Evolutionary conservation across 2,888 invertebrate genomes (phyloP).

Genomic region (Coleophora deauratella): DNA sequence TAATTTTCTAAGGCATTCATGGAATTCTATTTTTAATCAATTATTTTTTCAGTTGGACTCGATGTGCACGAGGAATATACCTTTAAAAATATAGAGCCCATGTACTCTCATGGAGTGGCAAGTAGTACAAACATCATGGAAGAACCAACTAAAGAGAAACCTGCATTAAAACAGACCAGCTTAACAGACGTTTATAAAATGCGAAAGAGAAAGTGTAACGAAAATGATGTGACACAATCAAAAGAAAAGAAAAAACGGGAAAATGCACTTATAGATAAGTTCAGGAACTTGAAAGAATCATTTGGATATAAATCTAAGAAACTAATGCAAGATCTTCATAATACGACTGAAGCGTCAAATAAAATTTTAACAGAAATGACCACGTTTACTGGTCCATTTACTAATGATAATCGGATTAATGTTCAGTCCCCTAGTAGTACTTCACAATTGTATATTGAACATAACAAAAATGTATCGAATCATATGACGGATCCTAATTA

Average conservation of each 20-base stretch:
- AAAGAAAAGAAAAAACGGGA: constrained; percentile 57
- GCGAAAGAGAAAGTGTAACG: constrained; percentile 42
- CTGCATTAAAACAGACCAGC: constrained; percentile 25
- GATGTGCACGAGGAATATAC: constrained; percentile 53
- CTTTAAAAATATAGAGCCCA: constrained; percentile 35
- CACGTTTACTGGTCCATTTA: too few species aligned
- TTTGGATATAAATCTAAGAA: constrained; percentile 35
- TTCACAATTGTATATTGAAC: too few species aligned
- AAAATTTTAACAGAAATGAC: constrained; percentile 18
- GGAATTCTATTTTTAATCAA: too few species aligned
- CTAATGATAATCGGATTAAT: too few species aligned
- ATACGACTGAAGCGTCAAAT: constrained; percentile 22
- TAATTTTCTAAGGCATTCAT: too few species aligned
- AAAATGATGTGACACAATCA: constrained; percentile 26
- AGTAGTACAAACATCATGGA: constrained; percentile 1
- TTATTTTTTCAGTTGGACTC: constrained; percentile 73
- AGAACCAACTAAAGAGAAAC: constrained; percentile 7
- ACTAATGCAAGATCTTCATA: constrained; percentile 25
- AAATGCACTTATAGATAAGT: constrained; percentile 36
- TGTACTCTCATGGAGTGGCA: constrained; percentile 5
- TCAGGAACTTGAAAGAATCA: constrained; percentile 41
- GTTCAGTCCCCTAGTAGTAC: too few species aligned
- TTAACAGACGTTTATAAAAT: constrained; percentile 39
- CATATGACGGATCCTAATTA: background rate
- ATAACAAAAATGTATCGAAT: too few species aligned